Base-by-base conservation (phyloP, 1,140 invertebrate species). In the Amyelois transitella region DNA sequence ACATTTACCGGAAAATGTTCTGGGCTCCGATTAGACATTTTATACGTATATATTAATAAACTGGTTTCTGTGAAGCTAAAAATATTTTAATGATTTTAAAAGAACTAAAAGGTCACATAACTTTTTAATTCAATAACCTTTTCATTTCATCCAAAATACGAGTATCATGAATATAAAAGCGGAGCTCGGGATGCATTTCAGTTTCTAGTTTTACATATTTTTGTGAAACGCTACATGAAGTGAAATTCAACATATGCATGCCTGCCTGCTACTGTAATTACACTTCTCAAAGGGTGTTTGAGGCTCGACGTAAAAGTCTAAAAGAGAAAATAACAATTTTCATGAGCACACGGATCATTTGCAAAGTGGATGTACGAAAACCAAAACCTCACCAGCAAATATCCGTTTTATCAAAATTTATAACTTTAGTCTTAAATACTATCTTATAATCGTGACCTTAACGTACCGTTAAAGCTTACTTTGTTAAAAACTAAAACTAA, bases 231-330 rank as follows among this genome's bases (percentile, higher is more conserved):
- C 1, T 2, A 47, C 43, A 2, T 44, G 43, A 47, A 21, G 18
- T 20, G n/a, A 47, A 47, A 19, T n/a, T 17, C 19, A 20, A 20
- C 44, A 20, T 47, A 21, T 47, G n/a, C 8, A 21, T 47, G 22
- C 17, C 22, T 49, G 24, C 47, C 47, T 21, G 2, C 20, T 21
- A 20, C n/a, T 49, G 47, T 49, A 25, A 49, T 49, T 49, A 49
- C 12, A 14, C 20, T 24, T 5, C 20, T 49, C 47, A 49, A 49
- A 49, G 47, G 47, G 22, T 14, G 12, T 1, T 14, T 14, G 8
- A 5, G 8, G 22, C 32, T 4, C n/a, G 10, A 38, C 1, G 17
- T 38, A 14, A 14, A 38, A 38, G 32, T 14, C 6, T 38, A 28
- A 6, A 28, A 6, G 12, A 8, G 4, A 6, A 32, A 32, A 6